Percentiles rank a stretch among this genome's conserved stretches.
phyloP scores from a whole-genome alignment of 1,140 invertebrate genomes.

The Camponotus vicinus region DNA sequence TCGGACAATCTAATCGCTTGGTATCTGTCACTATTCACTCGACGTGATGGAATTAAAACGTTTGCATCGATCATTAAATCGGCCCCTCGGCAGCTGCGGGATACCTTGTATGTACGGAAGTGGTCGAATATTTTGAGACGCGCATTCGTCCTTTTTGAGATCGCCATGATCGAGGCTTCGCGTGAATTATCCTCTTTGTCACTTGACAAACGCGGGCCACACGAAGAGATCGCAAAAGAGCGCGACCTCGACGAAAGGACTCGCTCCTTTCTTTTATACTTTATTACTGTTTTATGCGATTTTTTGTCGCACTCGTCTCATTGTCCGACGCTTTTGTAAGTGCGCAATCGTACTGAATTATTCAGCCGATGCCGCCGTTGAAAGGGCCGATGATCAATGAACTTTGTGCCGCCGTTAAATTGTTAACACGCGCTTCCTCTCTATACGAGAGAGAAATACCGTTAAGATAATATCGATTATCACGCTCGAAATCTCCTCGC shows the following conservation, averaged over 20 bases:
- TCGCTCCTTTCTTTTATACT: neutral
- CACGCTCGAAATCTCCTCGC: neutral
- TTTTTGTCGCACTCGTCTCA: constrained; percentile 25
- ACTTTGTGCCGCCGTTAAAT: constrained; percentile 12
- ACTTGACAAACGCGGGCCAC: constrained; percentile 18
- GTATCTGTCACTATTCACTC: constrained; percentile 36
- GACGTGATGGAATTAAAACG: constrained; percentile 56
- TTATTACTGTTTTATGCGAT: neutral
- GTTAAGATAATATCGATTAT: constrained; percentile 58
- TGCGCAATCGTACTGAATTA: constrained; percentile 28
- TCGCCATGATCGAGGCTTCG: constrained; percentile 27
- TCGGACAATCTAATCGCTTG: constrained; percentile 25
- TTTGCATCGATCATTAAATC: constrained; percentile 55
- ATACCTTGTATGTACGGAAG: constrained; percentile 13
- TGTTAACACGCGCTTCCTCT: constrained; percentile 14
- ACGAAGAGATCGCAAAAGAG: constrained; percentile 32
- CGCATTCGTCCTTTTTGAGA: constrained; percentile 59
- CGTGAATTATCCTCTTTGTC: constrained; percentile 25
- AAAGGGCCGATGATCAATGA: constrained; percentile 8
- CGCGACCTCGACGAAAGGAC: neutral
- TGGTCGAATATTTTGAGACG: constrained; percentile 39
- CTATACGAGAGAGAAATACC: neutral
- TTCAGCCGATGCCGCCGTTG: neutral
- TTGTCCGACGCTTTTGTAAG: constrained; percentile 14
- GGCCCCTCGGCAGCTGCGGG: constrained; percentile 30